Evolutionary conservation across 1,140 invertebrate genomes (phyloP), one percentile per base, ranked within the genome.

Genomic region (Paraescarpia echinospica): DNA sequence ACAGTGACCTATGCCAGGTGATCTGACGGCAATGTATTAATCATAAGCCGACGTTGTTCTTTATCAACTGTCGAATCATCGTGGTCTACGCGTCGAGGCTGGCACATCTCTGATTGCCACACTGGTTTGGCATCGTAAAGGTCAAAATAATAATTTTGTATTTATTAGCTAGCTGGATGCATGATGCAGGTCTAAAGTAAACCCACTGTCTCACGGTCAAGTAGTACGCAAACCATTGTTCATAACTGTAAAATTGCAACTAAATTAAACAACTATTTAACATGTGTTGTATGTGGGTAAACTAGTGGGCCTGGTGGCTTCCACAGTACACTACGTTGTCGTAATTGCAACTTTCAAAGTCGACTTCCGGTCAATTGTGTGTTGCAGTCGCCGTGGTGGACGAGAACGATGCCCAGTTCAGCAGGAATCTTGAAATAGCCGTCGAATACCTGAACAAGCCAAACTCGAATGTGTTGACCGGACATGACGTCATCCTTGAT

Each of bases 301-400:
- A 77, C 59, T 1, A 14, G 59, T 77, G 59, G 14, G 41, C 12
- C 41, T 4, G 41, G 4, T 41, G 41, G 41, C 41, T 6, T 41
- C 12, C 41, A 41, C 4, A 41, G 41, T 41, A 77, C 27, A 77
- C 4, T 77, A 77, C 9, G 59, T 27, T 77, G 59, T 77, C 14
- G 12, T 12, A 41, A 6, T 12, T 6, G 41, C 12, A 41, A 12
- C 4, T n/a, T 4, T 12, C 4, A 41, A 41, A 12, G 41, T 41
- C 41, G 4, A 41, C 41, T 4, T 41, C 41, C 12, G 41, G 41
- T 12, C 41, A 41, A 41, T 41, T 41, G 59, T 77, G 14, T 77
- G 59, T 77, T 77, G 34, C 91, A 91, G 91, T 91, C 14, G 91
- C 34, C 41, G 91, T 91, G 1, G 91, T 91, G 91, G 91, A 91